Base-by-base conservation (phyloP, 2,888 invertebrate species). In the Dicyrtomina minuta region DNA sequence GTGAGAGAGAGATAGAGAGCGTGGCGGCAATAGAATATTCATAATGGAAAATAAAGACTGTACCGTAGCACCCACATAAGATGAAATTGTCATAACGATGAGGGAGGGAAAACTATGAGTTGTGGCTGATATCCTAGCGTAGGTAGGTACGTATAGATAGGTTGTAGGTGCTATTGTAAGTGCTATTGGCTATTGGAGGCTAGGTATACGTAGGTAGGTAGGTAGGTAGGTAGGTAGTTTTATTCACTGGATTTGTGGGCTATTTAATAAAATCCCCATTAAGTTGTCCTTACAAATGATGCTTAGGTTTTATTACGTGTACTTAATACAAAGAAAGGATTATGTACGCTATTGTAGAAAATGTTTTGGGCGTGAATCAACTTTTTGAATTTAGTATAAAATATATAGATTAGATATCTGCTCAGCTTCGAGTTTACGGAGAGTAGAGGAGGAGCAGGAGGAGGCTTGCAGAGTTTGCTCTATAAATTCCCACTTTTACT, bases 321-420 rank as follows among this genome's bases (percentile, higher is more conserved):
- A 17, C 41, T 41, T n/a, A 22, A 62, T 49, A 53, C 12, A 22
- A 20, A 33, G 22, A 64, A 33, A 27, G 49, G 26, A 62, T 46
- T 53, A 51, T 55, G 51, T 51, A 22, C 17, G 51, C n/a, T 12
- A 22, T 46, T 27, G 27, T 49, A 27, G 12, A 17, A 17, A 27
- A 39, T n/a, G 13, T 49, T 51, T 49, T 64, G 64, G 64, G 64
- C 64, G 64, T 64, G 64, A 64, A 33, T 64, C 64, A 64, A 64
- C 64, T 64, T 49, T n/a, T 27, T 20, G 33, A 53, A 53, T 56
- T 33, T 27, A 56, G 46, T 17, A 46, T 46, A 46, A n/a, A n/a
- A n/a, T n/a, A n/a, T n/a, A n/a, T n/a, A n/a, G n/a, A n/a, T n/a
- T n/a, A n/a, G n/a, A n/a, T n/a, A n/a, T n/a, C 8, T 33, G 46